These are phyloP conservation scores for Odontamblyopus rebecca DNA, from an alignment of 2,797 vertebrate genomes.

Conservation along the genomic window DNA sequence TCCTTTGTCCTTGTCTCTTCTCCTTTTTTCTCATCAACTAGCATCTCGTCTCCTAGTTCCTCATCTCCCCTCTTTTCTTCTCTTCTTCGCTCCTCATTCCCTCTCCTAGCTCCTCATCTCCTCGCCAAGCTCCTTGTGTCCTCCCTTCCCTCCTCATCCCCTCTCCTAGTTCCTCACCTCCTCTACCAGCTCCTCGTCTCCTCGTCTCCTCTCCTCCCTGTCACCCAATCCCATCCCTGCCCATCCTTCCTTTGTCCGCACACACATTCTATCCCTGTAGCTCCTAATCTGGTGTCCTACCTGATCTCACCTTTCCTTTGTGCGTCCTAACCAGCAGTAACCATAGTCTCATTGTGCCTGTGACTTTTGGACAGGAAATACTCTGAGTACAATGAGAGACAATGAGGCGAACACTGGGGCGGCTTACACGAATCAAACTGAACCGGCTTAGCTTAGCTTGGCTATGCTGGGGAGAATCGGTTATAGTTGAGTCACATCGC, in stretches of 20 bases:
- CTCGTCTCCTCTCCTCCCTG: constrained; percentile 1
- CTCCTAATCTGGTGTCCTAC: background rate
- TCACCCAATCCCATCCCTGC: constrained; percentile 27
- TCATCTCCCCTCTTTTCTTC: too few species aligned
- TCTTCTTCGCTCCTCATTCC: too few species aligned
- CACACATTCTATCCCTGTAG: constrained; percentile 9
- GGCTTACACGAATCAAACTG: background rate
- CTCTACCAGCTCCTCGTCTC: background rate
- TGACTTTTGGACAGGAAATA: background rate
- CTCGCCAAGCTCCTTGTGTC: too few species aligned
- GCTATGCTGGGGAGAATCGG: background rate
- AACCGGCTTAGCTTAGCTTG: background rate
- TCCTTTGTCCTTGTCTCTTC: too few species aligned
- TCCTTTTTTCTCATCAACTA: too few species aligned
- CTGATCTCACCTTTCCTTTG: background rate
- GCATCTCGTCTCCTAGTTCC: too few species aligned
- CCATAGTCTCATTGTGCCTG: background rate
- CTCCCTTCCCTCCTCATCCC: too few species aligned
- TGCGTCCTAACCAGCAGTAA: background rate
- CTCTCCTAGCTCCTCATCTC: too few species aligned
- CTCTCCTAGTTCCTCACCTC: too few species aligned
- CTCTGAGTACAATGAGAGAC: background rate
- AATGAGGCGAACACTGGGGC: background rate
- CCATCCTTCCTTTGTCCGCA: constrained; percentile 26
- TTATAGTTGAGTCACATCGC: too few species aligned